These are phyloP conservation scores for Clanis bilineata DNA, from an alignment of 2,888 invertebrate species.

Conservation along the genomic window DNA sequence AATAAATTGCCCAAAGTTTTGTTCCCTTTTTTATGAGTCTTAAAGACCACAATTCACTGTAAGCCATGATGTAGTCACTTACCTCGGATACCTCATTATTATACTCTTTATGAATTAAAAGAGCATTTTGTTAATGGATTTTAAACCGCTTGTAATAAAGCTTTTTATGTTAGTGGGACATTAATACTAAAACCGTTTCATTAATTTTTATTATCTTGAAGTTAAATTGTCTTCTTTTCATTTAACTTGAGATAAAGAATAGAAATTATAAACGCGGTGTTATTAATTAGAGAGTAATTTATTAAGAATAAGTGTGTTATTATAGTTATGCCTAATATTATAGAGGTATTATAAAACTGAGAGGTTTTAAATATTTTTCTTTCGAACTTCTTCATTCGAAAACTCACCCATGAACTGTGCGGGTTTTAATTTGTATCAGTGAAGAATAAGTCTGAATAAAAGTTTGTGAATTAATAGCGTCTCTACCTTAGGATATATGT, in stretches of 20 bases:
- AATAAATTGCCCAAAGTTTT: slow-evolving; percentile 9
- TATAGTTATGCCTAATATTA: too few species aligned
- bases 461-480: too few species aligned
- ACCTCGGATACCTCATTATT: slow-evolving; percentile 6
- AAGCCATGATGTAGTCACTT: slow-evolving; percentile 1
- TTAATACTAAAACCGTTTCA: not conserved
- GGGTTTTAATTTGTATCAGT: too few species aligned
- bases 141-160: not conserved
- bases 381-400: too few species aligned
- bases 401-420: too few species aligned
- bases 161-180: not conserved
- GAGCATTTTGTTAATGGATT: slow-evolving; percentile 4
- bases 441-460: too few species aligned
- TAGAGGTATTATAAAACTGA: too few species aligned
- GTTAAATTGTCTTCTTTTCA: not conserved
- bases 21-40: slow-evolving; percentile 8
- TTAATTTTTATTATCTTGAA: not conserved
- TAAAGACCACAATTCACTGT: slow-evolving; percentile 10
- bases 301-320: too few species aligned
- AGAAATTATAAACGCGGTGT: too few species aligned
- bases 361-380: too few species aligned
- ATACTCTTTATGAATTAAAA: slow-evolving; percentile 7
- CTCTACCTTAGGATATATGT: too few species aligned
- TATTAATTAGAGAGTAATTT: too few species aligned
- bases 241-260: not conserved